Evolutionary conservation across 2,888 invertebrate species (phyloP).

Genomic region (Rambutsinella grinnellia): DNA sequence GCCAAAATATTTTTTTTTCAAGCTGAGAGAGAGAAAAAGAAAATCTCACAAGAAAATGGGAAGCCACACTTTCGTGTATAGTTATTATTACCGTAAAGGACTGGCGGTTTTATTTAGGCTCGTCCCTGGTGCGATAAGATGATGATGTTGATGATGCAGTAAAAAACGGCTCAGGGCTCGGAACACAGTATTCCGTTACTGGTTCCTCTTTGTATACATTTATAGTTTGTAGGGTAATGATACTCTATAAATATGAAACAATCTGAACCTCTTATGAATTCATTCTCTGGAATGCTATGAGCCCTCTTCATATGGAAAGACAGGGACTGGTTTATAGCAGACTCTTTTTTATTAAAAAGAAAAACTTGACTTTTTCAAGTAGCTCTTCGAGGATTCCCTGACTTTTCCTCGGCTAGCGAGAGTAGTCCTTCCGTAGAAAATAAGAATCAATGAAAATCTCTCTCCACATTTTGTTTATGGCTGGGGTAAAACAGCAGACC

Average conservation of each 20-base stretch:
- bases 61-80: background rate
- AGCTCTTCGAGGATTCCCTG: slow-evolving; percentile 21
- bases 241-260: background rate
- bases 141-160: background rate
- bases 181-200: background rate
- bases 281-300: too few relatives aligned
- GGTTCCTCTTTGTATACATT: background rate
- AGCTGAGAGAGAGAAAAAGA: too few relatives aligned
- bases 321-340: background rate
- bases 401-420: background rate
- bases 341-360: background rate
- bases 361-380: slow-evolving; percentile 11
- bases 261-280: too few relatives aligned
- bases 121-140: background rate
- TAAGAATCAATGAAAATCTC: slow-evolving; percentile 18
- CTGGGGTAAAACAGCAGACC: background rate
- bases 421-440: background rate
- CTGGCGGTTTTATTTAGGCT: background rate
- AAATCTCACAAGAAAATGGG: background rate
- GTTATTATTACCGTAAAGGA: background rate
- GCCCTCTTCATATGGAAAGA: background rate
- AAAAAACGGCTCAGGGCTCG: background rate
- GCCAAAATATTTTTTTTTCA: background rate
- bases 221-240: background rate
- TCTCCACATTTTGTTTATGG: background rate